phyloP scores from a whole-genome alignment of 2,888 invertebrate genomes.

The Tachina fera region DNA sequence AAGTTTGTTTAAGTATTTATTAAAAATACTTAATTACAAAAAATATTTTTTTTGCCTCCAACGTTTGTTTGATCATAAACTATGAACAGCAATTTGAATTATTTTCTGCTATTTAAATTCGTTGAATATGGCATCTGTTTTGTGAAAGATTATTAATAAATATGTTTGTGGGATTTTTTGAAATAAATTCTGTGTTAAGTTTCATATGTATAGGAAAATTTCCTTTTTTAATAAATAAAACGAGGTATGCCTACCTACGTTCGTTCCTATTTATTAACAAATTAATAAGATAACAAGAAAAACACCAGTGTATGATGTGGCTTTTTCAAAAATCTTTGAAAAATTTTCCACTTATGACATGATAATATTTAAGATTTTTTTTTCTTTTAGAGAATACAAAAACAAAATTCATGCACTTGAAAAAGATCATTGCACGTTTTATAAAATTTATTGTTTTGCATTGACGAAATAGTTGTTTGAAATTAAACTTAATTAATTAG shows the following conservation, averaged over 20 bases:
- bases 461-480: neutral
- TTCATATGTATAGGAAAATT: neutral
- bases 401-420: constrained; percentile 14
- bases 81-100: neutral
- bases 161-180: neutral
- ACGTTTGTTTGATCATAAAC: neutral
- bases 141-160: constrained; percentile 2
- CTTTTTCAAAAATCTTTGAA: neutral
- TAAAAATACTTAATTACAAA: neutral
- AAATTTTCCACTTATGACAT: neutral
- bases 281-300: constrained; percentile 5
- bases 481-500: neutral
- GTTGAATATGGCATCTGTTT: constrained; percentile 23
- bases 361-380: neutral
- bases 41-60: neutral
- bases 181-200: neutral
- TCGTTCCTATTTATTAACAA: neutral
- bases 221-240: constrained; percentile 15
- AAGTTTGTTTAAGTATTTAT: neutral
- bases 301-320: too few species aligned
- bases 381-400: too few species aligned
- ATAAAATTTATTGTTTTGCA: constrained; percentile 22
- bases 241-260: neutral
- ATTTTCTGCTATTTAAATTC: constrained; percentile 1
- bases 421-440: constrained; percentile 2